phyloP scores from a whole-genome alignment of 1,140 invertebrate genomes.

The Diuraphis noxia region DNA sequence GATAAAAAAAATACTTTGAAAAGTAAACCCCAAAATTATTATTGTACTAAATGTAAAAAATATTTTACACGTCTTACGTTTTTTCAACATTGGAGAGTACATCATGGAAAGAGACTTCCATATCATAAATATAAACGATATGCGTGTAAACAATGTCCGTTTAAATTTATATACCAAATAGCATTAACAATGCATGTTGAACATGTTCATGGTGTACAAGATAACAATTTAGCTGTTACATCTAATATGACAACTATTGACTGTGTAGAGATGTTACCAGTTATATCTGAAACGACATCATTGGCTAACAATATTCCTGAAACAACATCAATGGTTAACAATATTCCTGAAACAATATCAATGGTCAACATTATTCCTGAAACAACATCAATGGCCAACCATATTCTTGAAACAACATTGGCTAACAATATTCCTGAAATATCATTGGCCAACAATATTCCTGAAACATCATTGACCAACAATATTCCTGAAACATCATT shows the following conservation, averaged over 20 bases:
- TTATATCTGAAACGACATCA: neutral
- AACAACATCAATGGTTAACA: neutral
- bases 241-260: neutral
- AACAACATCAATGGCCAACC: neutral
- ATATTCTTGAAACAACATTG: neutral
- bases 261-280: neutral
- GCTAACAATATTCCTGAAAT: neutral
- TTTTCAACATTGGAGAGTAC: conserved; percentile 1
- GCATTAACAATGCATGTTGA: conserved; percentile 24
- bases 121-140: neutral
- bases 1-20: neutral
- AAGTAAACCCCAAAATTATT: neutral
- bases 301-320: neutral
- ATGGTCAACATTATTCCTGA: neutral
- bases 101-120: conserved; percentile 22
- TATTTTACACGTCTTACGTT: neutral
- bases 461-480: neutral
- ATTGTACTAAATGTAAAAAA: conserved; percentile 45
- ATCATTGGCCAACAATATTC: neutral
- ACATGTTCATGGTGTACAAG: neutral
- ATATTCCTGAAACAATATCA: neutral
- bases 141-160: neutral
- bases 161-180: conserved; percentile 13
- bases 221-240: neutral
- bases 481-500: neutral